Conservation (phyloP, 2,797 vertebrate genomes). For the Lepidocolaptes lacrymiger region DNA sequence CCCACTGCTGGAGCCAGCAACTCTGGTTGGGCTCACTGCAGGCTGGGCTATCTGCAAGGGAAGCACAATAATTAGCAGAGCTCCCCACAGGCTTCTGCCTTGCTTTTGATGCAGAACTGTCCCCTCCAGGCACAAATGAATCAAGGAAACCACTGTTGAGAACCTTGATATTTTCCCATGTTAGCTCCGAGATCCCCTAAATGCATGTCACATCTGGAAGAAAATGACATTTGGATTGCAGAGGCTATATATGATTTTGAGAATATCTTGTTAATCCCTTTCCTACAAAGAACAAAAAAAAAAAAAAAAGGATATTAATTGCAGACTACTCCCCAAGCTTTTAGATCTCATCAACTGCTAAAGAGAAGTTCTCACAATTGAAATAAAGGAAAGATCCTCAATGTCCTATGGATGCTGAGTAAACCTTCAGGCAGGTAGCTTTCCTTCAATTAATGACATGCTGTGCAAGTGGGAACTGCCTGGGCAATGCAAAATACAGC, state of each 20-base stretch:
- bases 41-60: background rate
- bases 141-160: conserved; percentile 15
- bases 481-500: background rate
- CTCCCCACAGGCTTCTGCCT: background rate
- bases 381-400: conserved; percentile 26
- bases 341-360: conserved; percentile 16
- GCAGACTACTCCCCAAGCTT: conserved; percentile 40
- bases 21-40: background rate
- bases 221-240: conserved; percentile 13
- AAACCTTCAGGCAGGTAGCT: conserved; percentile 41
- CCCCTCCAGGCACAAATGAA: conserved; percentile 46
- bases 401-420: background rate
- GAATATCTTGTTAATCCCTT: background rate
- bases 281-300: background rate
- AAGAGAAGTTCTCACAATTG: background rate
- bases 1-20: background rate
- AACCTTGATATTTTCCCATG: background rate
- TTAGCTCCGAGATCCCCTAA: background rate
- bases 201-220: conserved; percentile 29
- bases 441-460: conserved; percentile 23
- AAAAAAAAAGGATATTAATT: conserved; percentile 4
- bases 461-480: conserved; percentile 5
- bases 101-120: background rate
- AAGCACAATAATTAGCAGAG: background rate
- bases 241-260: background rate